phyloP scores from a whole-genome alignment of 2,797 vertebrate species.

The Cossypha heuglini region DNA sequence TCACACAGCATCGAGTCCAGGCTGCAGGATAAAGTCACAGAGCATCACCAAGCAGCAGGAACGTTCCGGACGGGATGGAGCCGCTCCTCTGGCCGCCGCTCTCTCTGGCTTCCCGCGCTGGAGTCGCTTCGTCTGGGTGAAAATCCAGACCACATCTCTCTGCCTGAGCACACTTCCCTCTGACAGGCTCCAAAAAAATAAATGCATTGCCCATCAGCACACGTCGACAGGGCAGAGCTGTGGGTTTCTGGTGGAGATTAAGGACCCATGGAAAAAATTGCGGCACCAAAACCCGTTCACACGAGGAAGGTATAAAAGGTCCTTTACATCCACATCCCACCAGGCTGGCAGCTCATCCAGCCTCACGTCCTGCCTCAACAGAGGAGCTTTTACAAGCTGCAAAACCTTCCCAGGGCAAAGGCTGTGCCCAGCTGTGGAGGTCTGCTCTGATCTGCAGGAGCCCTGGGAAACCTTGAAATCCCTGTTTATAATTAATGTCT shows the following conservation, averaged over 20 bases:
- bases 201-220: not conserved
- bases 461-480: not conserved
- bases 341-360: conserved; percentile 4
- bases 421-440: not conserved
- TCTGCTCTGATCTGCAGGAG: not conserved
- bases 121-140: not conserved
- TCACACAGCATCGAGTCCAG: not conserved
- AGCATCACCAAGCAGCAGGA: not conserved
- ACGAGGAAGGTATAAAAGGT: not conserved
- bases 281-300: not conserved
- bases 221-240: not conserved
- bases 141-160: not conserved
- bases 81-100: not conserved
- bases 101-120: fast-evolving
- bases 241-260: conserved; percentile 13
- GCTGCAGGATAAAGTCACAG: fast-evolving
- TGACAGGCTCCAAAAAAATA: not conserved
- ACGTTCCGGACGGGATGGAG: not conserved
- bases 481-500: not conserved
- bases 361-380: not conserved
- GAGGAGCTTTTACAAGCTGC: not conserved
- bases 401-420: not conserved
- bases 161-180: not conserved
- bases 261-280: not conserved
- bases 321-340: conserved; percentile 10